Evolutionary conservation across 2,113 vertebrate genomes (phyloP), one percentile per base, ranked within the genome.

Genomic region (Rhinolophus sinicus): DNA sequence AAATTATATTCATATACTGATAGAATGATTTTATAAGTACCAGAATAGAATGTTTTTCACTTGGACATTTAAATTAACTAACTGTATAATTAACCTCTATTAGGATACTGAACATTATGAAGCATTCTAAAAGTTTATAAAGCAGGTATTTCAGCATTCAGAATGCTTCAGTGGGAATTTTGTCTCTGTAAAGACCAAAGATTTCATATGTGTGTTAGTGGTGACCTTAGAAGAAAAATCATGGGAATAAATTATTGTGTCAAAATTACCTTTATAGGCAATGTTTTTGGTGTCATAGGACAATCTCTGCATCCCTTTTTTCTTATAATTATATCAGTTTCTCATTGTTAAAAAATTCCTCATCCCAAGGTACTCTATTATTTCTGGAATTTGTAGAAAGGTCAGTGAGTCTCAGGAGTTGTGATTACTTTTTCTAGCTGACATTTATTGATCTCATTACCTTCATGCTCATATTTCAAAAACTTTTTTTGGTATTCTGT

Each of bases 371-470:
- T 97, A 98, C 97, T 98, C 98, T 98, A 98, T 99, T 99, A 99
- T 98, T 98, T 98, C 97, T 99, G 97, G 97, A 98, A 98, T 98
- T 98, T 98, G 96, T 95, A 98, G 98, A 99, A 99, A 99, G 99
- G 99, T 99, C 99, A 99, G 98, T 97, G 98, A 98, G 98, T 99
- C 99, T 99, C 99, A 97, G 93, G 99, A 99, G 99, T 95, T 99
- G 98, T 98, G 98, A 99, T 99, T 99, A 99, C 98, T 99, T 99
- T 98, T 99, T 98, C 98, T 98, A 98, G 98, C 98, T 99, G 99
- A 99, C 99, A 99, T 99, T 99, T 99, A 99, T 99, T 99, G 98
- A 99, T 99, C 98, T 99, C 98, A 99, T 99, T 99, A 98, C 98
- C 98, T 98, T 98, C 98, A 93, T 98, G 97, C 98, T 98, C 99